These are phyloP conservation scores for Crenuchus spilurus DNA, from an alignment of 2,797 vertebrate genomes.

Conservation along the genomic window DNA sequence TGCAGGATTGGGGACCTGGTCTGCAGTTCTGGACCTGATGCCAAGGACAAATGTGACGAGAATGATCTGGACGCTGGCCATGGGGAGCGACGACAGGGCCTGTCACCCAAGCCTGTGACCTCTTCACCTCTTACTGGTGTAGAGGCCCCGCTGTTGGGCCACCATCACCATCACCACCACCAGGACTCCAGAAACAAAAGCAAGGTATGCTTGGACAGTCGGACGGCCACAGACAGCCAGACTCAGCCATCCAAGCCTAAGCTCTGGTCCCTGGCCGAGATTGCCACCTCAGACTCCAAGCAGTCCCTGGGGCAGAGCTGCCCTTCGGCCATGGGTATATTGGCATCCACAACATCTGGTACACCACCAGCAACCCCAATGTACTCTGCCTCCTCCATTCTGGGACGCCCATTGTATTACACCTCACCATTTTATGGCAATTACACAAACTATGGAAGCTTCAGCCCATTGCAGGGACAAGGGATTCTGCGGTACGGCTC, in stretches of 20 bases:
- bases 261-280: constrained; percentile 97
- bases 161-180: constrained; percentile 70
- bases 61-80: constrained; percentile 70
- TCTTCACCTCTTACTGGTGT: constrained; percentile 89
- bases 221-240: constrained; percentile 76
- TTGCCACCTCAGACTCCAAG: constrained; percentile 97
- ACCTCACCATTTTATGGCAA: constrained; percentile 97
- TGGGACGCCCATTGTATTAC: constrained; percentile 97
- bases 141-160: constrained; percentile 84
- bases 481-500: constrained; percentile 94
- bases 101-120: constrained; percentile 83
- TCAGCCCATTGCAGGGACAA: constrained; percentile 92
- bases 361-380: constrained; percentile 83
- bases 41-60: constrained; percentile 84
- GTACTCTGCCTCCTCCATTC: constrained; percentile 89
- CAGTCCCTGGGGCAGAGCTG: constrained; percentile 80
- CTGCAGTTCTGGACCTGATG: constrained; percentile 82
- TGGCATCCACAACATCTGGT: constrained; percentile 81
- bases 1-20: constrained; percentile 79
- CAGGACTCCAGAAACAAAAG: constrained; percentile 75
- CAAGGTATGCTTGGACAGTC: constrained; percentile 68
- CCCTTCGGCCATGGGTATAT: constrained; percentile 75
- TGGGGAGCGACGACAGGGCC: constrained; percentile 66
- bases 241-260: constrained; percentile 89
- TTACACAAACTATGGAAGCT: constrained; percentile 98